Conservation (phyloP, 2,888 invertebrate genomes). For the Leptura quadrifasciata region DNA sequence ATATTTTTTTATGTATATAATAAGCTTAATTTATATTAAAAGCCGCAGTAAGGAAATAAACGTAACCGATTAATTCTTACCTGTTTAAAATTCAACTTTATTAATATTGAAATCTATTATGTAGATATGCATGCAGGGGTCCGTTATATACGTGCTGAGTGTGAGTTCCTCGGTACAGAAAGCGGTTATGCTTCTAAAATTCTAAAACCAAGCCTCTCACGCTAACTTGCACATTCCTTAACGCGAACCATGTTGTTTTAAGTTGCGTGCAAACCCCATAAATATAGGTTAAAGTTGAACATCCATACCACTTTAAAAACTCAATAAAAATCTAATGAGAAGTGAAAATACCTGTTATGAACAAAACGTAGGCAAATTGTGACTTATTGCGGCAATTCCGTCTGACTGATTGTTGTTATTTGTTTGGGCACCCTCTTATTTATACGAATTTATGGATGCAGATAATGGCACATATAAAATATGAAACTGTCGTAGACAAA, state of each 20-base stretch:
- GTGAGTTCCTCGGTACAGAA: constrained; percentile 6
- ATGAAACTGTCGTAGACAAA: neutral
- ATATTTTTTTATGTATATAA: too few relatives aligned
- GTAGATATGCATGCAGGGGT: constrained; percentile 15
- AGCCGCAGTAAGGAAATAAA: neutral
- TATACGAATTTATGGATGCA: neutral
- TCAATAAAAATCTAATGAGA: constrained; percentile 51
- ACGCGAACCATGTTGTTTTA: constrained; percentile 29
- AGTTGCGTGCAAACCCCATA: constrained; percentile 47
- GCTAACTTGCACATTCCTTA: constrained; percentile 25
- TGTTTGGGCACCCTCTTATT: neutral
- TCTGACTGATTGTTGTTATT: constrained; percentile 8
- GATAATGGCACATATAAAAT: neutral
- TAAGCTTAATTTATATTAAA: neutral
- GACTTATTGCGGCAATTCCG: constrained; percentile 35
- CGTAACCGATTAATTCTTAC: neutral
- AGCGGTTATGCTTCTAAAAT: constrained; percentile 36
- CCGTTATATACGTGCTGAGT: constrained; percentile 16
- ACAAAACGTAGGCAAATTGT: constrained; percentile 36
- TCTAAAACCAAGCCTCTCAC: constrained; percentile 31
- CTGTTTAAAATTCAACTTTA: constrained; percentile 8
- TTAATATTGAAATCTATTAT: constrained; percentile 28
- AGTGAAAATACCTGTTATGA: constrained; percentile 47
- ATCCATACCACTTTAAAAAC: constrained; percentile 51
- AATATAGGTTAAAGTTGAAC: constrained; percentile 53